phyloP scores from a whole-genome alignment of 2,797 vertebrate genomes.

The Acomys russatus region DNA sequence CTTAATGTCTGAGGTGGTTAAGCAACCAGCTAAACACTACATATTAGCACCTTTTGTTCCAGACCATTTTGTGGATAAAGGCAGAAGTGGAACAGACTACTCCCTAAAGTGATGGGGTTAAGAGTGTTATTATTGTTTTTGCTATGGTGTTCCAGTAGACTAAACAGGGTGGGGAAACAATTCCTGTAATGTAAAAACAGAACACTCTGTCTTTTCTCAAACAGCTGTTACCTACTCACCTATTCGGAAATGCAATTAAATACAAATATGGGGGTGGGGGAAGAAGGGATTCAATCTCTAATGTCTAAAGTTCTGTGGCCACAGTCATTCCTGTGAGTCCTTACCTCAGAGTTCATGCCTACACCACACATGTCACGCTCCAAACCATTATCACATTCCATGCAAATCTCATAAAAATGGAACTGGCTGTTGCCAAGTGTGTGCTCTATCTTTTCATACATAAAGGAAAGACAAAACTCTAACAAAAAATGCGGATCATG shows the following conservation, averaged over 20 bases:
- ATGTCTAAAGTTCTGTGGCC: slow-evolving; percentile 7
- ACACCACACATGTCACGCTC: neutral
- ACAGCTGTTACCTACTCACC: slow-evolving; percentile 43
- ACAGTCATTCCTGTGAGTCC: slow-evolving; percentile 50
- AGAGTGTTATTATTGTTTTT: neutral
- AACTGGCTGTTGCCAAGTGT: neutral
- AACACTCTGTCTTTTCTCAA: neutral
- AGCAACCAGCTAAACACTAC: neutral
- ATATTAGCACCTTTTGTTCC: slow-evolving; percentile 36
- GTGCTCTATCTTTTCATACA: neutral
- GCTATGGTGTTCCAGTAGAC: neutral
- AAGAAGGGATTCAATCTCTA: neutral
- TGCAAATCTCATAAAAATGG: neutral
- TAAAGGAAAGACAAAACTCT: neutral
- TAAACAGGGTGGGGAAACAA: neutral
- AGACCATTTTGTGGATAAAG: slow-evolving; percentile 24
- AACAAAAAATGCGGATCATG: neutral
- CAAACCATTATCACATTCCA: neutral
- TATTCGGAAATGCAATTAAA: slow-evolving; percentile 39
- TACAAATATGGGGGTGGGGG: slow-evolving; percentile 47
- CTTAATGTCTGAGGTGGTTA: neutral
- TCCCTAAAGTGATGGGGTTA: neutral
- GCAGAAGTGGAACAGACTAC: neutral
- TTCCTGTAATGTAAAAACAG: slow-evolving; percentile 7
- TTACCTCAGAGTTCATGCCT: neutral